These are phyloP conservation scores for Dermolepida albohirtum DNA, from an alignment of 2,888 invertebrate species.

Conservation along the genomic window DNA sequence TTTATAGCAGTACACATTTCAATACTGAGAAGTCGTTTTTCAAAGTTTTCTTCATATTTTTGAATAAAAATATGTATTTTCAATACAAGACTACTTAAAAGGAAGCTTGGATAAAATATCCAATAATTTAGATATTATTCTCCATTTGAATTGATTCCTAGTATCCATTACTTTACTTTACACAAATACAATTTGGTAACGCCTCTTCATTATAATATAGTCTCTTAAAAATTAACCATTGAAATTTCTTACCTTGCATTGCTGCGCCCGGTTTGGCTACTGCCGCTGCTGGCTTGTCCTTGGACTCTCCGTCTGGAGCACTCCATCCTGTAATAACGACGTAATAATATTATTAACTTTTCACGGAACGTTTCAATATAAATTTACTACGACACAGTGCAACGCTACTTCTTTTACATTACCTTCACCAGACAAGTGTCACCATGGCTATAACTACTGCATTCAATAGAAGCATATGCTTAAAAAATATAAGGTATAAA, in stretches of 20 bases:
- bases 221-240: constrained; percentile 15
- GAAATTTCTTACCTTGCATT: constrained; percentile 60
- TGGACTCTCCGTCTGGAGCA: constrained; percentile 56
- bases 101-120: no score
- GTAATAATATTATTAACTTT: constrained; percentile 26
- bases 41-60: no score
- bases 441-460: constrained; percentile 31
- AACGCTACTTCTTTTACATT: constrained; percentile 32
- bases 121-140: no score
- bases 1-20: no score
- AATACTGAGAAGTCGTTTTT: no score
- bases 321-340: constrained; percentile 62
- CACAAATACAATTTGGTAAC: constrained; percentile 15
- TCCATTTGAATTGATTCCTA: no score
- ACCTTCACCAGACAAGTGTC: constrained; percentile 33
- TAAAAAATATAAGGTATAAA: constrained; percentile 27
- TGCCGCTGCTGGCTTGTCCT: constrained; percentile 49
- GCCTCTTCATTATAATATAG: constrained; percentile 13
- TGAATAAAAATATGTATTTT: no score
- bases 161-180: no score
- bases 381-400: constrained; percentile 11
- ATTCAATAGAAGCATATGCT: constrained; percentile 26
- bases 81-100: no score
- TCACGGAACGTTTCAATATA: background rate
- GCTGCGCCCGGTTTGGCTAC: constrained; percentile 54